Evolutionary conservation across 2,888 invertebrate genomes (phyloP), one percentile per base, ranked within the genome.

Genomic region (Trissonchulus sp.): DNA sequence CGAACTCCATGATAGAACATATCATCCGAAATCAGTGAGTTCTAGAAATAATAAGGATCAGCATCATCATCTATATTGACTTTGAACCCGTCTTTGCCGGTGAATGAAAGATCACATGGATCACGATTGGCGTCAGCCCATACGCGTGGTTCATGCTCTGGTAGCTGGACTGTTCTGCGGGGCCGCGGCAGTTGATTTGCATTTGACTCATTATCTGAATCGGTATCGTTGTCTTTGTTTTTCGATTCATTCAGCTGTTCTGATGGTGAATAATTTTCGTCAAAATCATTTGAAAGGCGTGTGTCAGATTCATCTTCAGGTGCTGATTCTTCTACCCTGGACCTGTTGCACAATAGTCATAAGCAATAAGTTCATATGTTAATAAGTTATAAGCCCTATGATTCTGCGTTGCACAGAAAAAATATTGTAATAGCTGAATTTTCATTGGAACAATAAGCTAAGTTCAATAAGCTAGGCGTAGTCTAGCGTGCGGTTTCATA

Each of bases 11-110:
- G 28, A 8, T 69, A 30, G 34, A 69, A 23, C 28, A 69, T 69
- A 34, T 69, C 71, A 36, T 69, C 48, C 48, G 48, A 48, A 48
- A 48, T 48, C 23, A 48, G 48, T 23, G 23, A 48, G 48, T 48
- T 48, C 48, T 23, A 8, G 48, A 48, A 48, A 48, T 48, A 48
- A 23, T 15, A 48, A 23, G 48, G 48, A 23, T 48, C 8, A 48
- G 48, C 48, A 48, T 48, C 48, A 48, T 8, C 48, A 48, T 48
- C 48, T 48, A 48, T 48, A 23, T 48, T 23, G 48, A 48, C 23
- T 23, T 48, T 48, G 48, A 48, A 48, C 8, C 48, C 48, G 48
- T 48, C 48, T 48, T 8, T 23, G 23, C 48, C 48, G 23, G 48
- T 15, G 23, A 48, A 48, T 8, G 23, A 23, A 8, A 48, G 48